Percentiles rank a stretch among this genome's conserved stretches.
These are phyloP conservation scores for Lacanobia wlatinum DNA, from an alignment of 2,888 invertebrate species.

Conservation along the genomic window DNA sequence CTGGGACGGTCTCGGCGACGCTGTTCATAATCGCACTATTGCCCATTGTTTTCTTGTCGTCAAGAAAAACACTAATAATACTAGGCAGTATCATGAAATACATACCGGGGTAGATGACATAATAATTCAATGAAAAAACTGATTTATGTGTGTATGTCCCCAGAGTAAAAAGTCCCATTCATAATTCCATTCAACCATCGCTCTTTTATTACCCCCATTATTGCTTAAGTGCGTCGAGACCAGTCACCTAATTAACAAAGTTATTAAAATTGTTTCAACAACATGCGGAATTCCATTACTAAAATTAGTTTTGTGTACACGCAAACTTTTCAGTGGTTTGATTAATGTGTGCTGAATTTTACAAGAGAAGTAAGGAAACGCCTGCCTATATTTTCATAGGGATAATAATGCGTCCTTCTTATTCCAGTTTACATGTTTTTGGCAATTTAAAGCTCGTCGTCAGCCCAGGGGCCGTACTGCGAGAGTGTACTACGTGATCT, in stretches of 20 bases:
- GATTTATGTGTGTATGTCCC: background rate
- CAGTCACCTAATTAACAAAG: slow-evolving; percentile 49
- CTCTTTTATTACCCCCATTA: slow-evolving; percentile 40
- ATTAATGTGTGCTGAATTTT: background rate
- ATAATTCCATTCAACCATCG: slow-evolving; percentile 16
- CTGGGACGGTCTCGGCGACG: too few relatives aligned
- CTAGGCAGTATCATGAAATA: background rate
- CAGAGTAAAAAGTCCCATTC: slow-evolving; percentile 5
- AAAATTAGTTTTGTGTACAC: slow-evolving; percentile 49
- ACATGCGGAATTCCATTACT: slow-evolving; percentile 37
- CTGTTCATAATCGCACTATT: too few relatives aligned
- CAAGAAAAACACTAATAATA: too few relatives aligned
- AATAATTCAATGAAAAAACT: background rate
- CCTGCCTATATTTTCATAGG: background rate
- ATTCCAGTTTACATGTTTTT: too few relatives aligned
- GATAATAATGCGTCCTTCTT: too few relatives aligned
- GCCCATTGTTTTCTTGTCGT: too few relatives aligned
- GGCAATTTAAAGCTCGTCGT: too few relatives aligned
- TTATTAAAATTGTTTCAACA: slow-evolving; percentile 41
- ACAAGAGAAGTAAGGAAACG: background rate
- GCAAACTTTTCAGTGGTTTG: slow-evolving; percentile 24
- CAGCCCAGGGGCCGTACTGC: too few relatives aligned
- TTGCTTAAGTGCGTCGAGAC: slow-evolving; percentile 27
- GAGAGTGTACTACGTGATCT: too few relatives aligned
- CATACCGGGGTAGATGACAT: background rate